Base-by-base conservation (phyloP, 2,888 invertebrate genomes). In the Graphium colonna region DNA sequence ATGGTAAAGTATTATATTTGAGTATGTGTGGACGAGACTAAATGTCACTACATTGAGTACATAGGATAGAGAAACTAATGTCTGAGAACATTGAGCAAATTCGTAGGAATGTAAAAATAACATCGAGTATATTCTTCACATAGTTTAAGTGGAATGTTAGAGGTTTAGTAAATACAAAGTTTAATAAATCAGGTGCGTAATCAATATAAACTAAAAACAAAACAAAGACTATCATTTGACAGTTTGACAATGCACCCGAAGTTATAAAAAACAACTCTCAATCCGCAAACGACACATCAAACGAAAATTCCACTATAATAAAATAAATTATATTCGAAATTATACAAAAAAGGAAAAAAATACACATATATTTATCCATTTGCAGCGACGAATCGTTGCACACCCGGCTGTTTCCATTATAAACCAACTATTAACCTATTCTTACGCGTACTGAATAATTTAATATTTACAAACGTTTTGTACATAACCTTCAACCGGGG, bases 391-490 rank as follows among this genome's bases (percentile, higher is more conserved):
- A 21, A 21, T 21, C 21, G 21, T 21, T 21, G 21, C 21, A 21
- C 77, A 74, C 80, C 77, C 77, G 78, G 79, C 72, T 68, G 66
- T 64, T 59, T 73, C 66, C 75, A 70, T 70, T 68, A 62, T 65
- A 69, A 70, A 75, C 79, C 76, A 81, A 67, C 65, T 60, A 61
- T 17, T 75, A 75, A 65, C 61, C 77, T 83, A 79, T 55, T 53
- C 75, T 77, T 77, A 79, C 45, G 67, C 10, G 15, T 79, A 79
- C 69, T 52, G 61, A 77, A 79, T 88, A 87, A 82, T 79, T 79
- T 79, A 79, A 73, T 86, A 87, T 87, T 82, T 87, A 87, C 86
- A 87, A 58, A 60, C 63, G 67, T 71, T 86, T 85, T 86, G 83
- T 85, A 87, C 86, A 86, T 73, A 72, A 77, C 82, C 78, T 69